Conservation (phyloP, 1,140 invertebrate genomes). For the Sminthurinus signatus region DNA sequence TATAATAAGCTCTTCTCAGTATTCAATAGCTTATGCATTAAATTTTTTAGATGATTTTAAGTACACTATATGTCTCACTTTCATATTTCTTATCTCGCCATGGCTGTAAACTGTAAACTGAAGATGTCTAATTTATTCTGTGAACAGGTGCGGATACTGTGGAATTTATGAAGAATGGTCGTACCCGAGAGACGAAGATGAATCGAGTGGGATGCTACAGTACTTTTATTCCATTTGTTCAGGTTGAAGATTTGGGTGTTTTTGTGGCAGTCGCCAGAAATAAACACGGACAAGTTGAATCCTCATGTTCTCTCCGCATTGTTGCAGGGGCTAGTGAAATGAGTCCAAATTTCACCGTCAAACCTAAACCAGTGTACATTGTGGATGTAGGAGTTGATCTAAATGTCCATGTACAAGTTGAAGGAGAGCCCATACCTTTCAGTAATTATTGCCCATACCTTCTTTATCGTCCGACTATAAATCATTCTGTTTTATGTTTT, state of each 20-base stretch:
- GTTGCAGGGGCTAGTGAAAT: background rate
- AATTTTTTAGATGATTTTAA: background rate
- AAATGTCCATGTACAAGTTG: slow-evolving; percentile 7
- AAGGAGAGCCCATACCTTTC: slow-evolving; percentile 8
- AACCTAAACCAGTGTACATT: slow-evolving; percentile 8
- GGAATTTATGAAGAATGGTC: slow-evolving; percentile 5
- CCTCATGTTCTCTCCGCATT: background rate
- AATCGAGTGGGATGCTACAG: slow-evolving; percentile 12
- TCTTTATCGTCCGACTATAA: too few relatives aligned
- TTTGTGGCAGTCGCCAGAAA: slow-evolving; percentile 6
- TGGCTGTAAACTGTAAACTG: too few relatives aligned
- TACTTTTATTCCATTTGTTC: slow-evolving; percentile 15
- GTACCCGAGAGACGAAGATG: background rate
- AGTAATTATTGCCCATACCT: too few relatives aligned
- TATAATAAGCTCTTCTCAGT: too few relatives aligned
- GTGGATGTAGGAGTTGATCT: slow-evolving; percentile 10
- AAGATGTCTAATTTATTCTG: too few relatives aligned
- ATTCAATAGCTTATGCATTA: background rate
- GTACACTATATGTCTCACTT: too few relatives aligned
- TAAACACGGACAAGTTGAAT: background rate
- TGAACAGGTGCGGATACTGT: slow-evolving; percentile 9
- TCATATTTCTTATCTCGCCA: too few relatives aligned
- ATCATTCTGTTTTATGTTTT: too few relatives aligned
- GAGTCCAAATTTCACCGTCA: background rate
- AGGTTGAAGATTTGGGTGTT: slow-evolving; percentile 7